Evolutionary conservation across 64 coral and sea anemone genomes (phyloP).

Genomic region (Porites australiensis): DNA sequence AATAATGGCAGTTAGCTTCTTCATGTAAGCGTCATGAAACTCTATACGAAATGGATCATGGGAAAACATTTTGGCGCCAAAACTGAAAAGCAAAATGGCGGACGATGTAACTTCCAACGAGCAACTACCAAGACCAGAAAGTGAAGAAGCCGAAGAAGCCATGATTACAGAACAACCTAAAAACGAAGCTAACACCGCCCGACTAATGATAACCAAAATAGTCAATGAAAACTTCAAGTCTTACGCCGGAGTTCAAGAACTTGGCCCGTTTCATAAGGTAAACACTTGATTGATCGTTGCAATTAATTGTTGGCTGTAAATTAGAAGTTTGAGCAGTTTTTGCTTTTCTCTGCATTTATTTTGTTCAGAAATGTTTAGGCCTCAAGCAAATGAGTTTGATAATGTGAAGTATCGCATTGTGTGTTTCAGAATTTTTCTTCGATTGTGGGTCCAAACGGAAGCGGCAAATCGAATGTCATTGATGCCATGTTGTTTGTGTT

Average conservation of each 20-base stretch:
- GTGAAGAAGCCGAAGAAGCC: background rate
- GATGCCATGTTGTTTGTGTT: constrained; percentile 99
- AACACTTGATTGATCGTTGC: no score
- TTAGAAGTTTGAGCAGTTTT: no score
- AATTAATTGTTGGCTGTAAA: no score
- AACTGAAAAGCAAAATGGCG: constrained; percentile 30
- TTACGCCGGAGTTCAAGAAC: constrained; percentile 89
- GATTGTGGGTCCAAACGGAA: constrained; percentile 99
- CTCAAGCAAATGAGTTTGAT: no score
- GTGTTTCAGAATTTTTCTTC: constrained; percentile 91
- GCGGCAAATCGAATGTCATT: constrained; percentile 99
- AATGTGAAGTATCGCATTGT: background rate
- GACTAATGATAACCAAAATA: constrained; percentile 98
- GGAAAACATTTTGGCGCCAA: constrained; percentile 50
- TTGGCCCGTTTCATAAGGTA: constrained; percentile 99
- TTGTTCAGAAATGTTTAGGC: no score
- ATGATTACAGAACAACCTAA: constrained; percentile 39
- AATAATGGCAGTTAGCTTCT: no score
- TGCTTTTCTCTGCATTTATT: no score
- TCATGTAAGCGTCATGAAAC: background rate
- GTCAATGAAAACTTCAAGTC: constrained; percentile 99
- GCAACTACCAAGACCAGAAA: background rate
- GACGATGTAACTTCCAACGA: constrained; percentile 27
- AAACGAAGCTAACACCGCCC: constrained; percentile 30
- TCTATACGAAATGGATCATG: background rate